Evolutionary conservation across 2,888 invertebrate species (phyloP).

Genomic region (Isotomurus palustris): DNA sequence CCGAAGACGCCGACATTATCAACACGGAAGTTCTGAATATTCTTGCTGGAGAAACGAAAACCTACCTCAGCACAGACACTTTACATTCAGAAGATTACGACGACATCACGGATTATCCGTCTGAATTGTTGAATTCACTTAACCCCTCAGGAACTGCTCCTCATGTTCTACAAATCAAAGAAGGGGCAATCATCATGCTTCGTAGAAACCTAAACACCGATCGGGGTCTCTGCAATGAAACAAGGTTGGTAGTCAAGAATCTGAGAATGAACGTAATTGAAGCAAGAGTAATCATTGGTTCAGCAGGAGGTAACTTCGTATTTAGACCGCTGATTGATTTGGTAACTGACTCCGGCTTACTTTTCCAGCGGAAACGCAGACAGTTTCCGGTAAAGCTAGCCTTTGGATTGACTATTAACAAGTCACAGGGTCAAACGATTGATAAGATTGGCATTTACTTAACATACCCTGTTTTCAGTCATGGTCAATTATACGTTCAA

Average conservation of each 20-base stretch:
- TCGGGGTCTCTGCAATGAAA: constrained; percentile 40
- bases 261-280: constrained; percentile 23
- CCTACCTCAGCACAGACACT: constrained; percentile 12
- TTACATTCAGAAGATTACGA: constrained; percentile 6
- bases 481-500: constrained; percentile 33
- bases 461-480: constrained; percentile 22
- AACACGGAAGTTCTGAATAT: constrained; percentile 7
- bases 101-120: constrained; percentile 8
- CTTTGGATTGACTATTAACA: constrained; percentile 31
- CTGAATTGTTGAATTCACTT: constrained; percentile 34
- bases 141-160: constrained; percentile 36
- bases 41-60: neutral
- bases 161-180: constrained; percentile 37
- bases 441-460: constrained; percentile 24
- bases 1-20: constrained; percentile 5
- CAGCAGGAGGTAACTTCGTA: constrained; percentile 13
- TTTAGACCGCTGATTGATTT: constrained; percentile 31
- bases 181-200: constrained; percentile 38
- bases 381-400: constrained; percentile 36
- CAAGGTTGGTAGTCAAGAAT: constrained; percentile 29
- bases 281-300: constrained; percentile 20
- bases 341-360: constrained; percentile 14
- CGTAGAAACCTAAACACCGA: constrained; percentile 34
- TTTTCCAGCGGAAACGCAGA: constrained; percentile 19
- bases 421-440: constrained; percentile 29